phyloP scores from a whole-genome alignment of 2,797 vertebrate genomes.

The Podargus strigoides region DNA sequence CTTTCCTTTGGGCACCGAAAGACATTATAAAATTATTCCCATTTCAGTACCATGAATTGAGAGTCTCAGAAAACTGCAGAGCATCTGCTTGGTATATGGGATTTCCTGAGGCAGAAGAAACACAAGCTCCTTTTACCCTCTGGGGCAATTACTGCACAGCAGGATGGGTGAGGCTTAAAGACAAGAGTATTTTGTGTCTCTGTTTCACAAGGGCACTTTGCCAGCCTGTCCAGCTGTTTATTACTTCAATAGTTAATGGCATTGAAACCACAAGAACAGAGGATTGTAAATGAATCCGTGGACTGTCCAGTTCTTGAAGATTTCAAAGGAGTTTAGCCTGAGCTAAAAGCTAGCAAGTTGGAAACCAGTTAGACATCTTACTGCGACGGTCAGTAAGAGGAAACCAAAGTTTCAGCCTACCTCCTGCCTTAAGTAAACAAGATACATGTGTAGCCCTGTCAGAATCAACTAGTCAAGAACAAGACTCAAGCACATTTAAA shows the following conservation, averaged over 20 bases:
- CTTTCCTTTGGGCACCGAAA: neutral
- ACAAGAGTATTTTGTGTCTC: neutral
- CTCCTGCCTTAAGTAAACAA: slow-evolving; percentile 50
- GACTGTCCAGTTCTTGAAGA: neutral
- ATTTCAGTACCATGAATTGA: neutral
- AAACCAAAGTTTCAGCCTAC: slow-evolving; percentile 26
- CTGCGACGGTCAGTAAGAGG: neutral
- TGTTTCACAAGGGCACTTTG: neutral
- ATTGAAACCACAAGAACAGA: neutral
- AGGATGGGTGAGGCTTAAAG: neutral
- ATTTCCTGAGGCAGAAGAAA: neutral
- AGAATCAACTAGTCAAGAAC: slow-evolving; percentile 26
- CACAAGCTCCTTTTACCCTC: neutral
- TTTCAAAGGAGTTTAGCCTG: slow-evolving; percentile 17
- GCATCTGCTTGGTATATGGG: neutral
- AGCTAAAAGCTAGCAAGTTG: neutral
- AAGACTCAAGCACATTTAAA: slow-evolving; percentile 1
- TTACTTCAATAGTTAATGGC: neutral
- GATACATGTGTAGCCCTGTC: slow-evolving; percentile 34
- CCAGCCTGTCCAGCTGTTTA: neutral
- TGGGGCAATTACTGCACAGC: neutral
- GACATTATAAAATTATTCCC: neutral
- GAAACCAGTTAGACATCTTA: slow-evolving; percentile 11
- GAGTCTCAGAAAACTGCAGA: neutral
- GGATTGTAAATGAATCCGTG: neutral